These are phyloP conservation scores for Paragorgia papillata DNA, from an alignment of 92 coral and sea anemone species.

Conservation along the genomic window DNA sequence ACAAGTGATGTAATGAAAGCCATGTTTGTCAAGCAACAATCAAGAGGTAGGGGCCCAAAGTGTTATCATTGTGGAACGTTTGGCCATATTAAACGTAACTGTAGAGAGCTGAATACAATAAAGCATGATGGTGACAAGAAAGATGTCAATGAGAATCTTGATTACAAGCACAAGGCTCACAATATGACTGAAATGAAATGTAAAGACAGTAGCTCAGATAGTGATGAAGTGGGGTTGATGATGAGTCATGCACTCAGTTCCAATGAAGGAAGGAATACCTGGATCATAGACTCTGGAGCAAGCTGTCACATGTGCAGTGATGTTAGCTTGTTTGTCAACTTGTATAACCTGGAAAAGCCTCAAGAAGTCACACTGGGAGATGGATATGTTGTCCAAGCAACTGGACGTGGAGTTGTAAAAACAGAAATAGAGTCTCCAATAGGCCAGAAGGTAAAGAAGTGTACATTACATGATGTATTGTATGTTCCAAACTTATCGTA, in stretches of 20 bases:
- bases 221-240: constrained; percentile 46
- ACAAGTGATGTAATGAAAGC: constrained; percentile 4
- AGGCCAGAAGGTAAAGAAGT: constrained; percentile 37
- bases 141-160: constrained; percentile 45
- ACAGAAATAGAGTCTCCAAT: constrained; percentile 30
- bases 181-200: constrained; percentile 29
- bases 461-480: constrained; percentile 55
- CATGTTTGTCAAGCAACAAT: constrained; percentile 30
- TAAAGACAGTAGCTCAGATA: constrained; percentile 60
- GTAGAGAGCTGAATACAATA: constrained; percentile 8
- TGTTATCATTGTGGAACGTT: constrained; percentile 52
- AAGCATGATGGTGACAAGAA: constrained; percentile 5
- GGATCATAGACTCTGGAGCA: constrained; percentile 66
- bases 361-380: constrained; percentile 54
- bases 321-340: constrained; percentile 44
- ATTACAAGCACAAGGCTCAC: no score
- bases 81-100: constrained; percentile 49
- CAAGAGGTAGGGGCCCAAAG: constrained; percentile 45
- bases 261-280: constrained; percentile 13
- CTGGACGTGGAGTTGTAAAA: constrained; percentile 53
- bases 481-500: constrained; percentile 58
- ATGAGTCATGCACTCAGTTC: constrained; percentile 37
- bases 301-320: constrained; percentile 65
- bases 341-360: constrained; percentile 47
- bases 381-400: constrained; percentile 49